Percentiles rank a stretch among this genome's conserved stretches.
phyloP scores from a whole-genome alignment of 1,140 invertebrate genomes.

The Zaprionus kolodkinae region DNA sequence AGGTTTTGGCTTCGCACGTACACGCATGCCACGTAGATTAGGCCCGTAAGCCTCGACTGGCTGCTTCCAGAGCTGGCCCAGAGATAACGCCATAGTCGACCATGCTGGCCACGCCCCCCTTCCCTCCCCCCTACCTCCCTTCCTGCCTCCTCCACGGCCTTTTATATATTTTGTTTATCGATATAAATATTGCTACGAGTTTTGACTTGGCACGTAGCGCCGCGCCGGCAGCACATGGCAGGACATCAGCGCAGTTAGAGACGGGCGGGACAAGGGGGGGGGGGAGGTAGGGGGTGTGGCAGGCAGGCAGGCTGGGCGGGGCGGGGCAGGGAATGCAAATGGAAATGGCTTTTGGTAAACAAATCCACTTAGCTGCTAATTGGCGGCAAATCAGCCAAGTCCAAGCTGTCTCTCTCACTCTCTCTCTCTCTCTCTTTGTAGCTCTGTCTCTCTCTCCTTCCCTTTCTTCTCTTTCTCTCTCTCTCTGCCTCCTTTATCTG shows the following conservation, averaged over 20 bases:
- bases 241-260: conserved; percentile 6
- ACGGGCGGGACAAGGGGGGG: not conserved
- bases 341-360: conserved; percentile 55
- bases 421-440: no score
- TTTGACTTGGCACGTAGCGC: conserved; percentile 71
- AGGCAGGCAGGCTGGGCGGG: not conserved
- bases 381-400: conserved; percentile 71
- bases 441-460: not conserved
- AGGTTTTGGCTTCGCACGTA: conserved; percentile 44
- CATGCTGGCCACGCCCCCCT: not conserved
- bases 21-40: conserved; percentile 57
- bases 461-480: not conserved
- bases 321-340: conserved; percentile 26
- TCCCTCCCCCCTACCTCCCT: no score
- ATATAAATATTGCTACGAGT: conserved; percentile 73
- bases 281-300: no score
- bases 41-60: conserved; percentile 44
- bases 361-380: conserved; percentile 80
- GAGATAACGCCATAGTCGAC: conserved; percentile 42
- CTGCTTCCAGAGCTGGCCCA: conserved; percentile 3
- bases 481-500: not conserved
- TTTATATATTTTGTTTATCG: conserved; percentile 71
- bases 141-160: not conserved
- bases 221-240: conserved; percentile 25
- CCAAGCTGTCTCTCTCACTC: not conserved